Evolutionary conservation across 2,113 vertebrate species (phyloP), one percentile per base, ranked within the genome.

Genomic region (Pica pica): DNA sequence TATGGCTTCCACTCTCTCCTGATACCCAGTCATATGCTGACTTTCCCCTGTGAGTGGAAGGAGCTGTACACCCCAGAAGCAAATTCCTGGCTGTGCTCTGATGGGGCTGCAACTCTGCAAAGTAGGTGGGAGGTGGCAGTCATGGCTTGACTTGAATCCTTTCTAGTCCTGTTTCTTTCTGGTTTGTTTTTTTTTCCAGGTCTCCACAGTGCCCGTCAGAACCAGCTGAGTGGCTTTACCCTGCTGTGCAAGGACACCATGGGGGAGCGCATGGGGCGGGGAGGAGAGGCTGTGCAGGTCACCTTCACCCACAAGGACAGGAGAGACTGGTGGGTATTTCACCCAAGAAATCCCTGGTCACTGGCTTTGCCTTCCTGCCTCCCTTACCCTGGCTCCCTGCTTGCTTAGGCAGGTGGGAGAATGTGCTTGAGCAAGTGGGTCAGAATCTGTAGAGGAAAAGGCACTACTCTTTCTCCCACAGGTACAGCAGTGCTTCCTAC

Each of bases 291-390:
- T 0, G 92, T 99, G 65, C 71, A 78, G 20, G 98, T 99, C 87
- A 98, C 97, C 81, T 95, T 99, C 44, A 95, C 98, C 49, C 98
- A 99, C 93, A 98, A 96, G 65, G 98, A 98, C 52, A 99, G 97
- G 97, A 98, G 97, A 44, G 97, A 97, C 92, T 98, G 98, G 99
- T 99, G 90, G 74, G 98, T 97, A 81, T 68, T 68, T 30, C 39
- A 31, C 31, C 33, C 28, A 42, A 16, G 20, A 91, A 22, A 24
- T 64, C 27, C 47, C 24, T 11, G 13, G 15, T 42, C 44, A 4
- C 31, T 64, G 60, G 7, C 15, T 81, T 68, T 92, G 16, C 35
- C 70, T 89, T 90, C 59, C 56, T 77, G 19, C 47, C 30, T 74
- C 21, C 13, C 23, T 61, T 82, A 4, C 3, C 24, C 27, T n/a